A percentile compares a stretch with the other conserved stretches of the same genome.
phyloP scores from a whole-genome alignment of 37 sponge, comb jelly and placozoan genomes.

The Ephydatia muelleri region DNA sequence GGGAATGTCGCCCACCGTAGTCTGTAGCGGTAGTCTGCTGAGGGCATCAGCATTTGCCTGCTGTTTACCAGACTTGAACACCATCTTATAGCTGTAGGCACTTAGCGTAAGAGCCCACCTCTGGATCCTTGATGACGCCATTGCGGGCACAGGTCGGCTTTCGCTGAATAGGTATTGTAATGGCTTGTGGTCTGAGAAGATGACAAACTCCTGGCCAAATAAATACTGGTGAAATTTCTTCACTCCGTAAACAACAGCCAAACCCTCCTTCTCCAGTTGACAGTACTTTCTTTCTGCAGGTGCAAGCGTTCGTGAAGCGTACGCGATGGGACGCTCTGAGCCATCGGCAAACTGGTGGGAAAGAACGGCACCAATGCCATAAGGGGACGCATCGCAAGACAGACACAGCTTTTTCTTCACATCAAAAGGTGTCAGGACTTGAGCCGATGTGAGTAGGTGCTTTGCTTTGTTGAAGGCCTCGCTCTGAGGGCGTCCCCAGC shows the following conservation, averaged over 20 bases:
- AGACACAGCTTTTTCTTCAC: not conserved
- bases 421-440: conserved; percentile 21
- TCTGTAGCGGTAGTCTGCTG: conserved; percentile 25
- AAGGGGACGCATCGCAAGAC: conserved; percentile 38
- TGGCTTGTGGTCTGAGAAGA: conserved; percentile 42
- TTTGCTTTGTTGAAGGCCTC: not conserved
- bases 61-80: conserved; percentile 25
- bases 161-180: conserved; percentile 20
- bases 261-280: conserved; percentile 21
- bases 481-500: not conserved
- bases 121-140: conserved; percentile 36
- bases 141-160: conserved; percentile 4
- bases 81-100: conserved; percentile 40
- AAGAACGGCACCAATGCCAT: conserved; percentile 29
- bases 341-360: conserved; percentile 17
- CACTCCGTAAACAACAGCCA: conserved; percentile 29
- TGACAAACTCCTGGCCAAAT: conserved; percentile 6
- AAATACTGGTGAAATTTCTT: conserved; percentile 40
- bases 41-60: conserved; percentile 36
- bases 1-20: not conserved
- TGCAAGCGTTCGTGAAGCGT: not conserved
- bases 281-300: conserved; percentile 15
- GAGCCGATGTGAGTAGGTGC: not conserved
- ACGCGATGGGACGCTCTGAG: conserved; percentile 12
- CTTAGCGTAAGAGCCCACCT: conserved; percentile 27